Conservation (phyloP, 2,797 vertebrate genomes). For the Rhinogobio ventralis region DNA sequence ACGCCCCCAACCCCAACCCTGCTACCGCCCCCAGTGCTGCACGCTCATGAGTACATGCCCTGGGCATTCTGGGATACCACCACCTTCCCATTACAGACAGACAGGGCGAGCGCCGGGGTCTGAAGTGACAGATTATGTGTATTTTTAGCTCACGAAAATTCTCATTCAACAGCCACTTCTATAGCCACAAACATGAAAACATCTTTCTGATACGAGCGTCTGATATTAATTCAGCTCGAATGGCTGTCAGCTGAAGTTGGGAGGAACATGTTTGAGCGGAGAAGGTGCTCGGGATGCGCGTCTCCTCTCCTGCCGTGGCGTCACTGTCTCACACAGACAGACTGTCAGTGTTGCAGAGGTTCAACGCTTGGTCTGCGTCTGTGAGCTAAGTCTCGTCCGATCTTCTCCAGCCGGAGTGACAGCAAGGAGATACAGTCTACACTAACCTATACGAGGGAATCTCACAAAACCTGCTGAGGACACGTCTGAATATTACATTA, state of each 20-base stretch:
- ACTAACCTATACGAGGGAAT: background rate
- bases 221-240: slow-evolving; percentile 33
- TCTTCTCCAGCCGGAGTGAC: slow-evolving; percentile 11
- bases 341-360: slow-evolving; percentile 32
- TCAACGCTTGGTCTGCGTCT: background rate
- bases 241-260: slow-evolving; percentile 26
- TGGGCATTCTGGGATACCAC: slow-evolving; percentile 18
- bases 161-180: slow-evolving; percentile 12
- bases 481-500: background rate
- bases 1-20: background rate
- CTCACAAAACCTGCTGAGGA: background rate
- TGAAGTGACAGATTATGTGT: background rate
- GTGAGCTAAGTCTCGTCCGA: background rate
- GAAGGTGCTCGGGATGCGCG: slow-evolving; percentile 25
- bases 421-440: background rate
- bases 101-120: background rate
- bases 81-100: background rate
- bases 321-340: slow-evolving; percentile 30
- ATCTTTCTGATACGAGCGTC: slow-evolving; percentile 11
- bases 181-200: slow-evolving; percentile 17
- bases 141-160: slow-evolving; percentile 24
- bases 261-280: slow-evolving; percentile 3
- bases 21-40: background rate
- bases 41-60: slow-evolving; percentile 25
- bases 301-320: slow-evolving; percentile 1